Base-by-base conservation (phyloP, 1,140 invertebrate genomes). In the Drosophila pallidifrons region DNA sequence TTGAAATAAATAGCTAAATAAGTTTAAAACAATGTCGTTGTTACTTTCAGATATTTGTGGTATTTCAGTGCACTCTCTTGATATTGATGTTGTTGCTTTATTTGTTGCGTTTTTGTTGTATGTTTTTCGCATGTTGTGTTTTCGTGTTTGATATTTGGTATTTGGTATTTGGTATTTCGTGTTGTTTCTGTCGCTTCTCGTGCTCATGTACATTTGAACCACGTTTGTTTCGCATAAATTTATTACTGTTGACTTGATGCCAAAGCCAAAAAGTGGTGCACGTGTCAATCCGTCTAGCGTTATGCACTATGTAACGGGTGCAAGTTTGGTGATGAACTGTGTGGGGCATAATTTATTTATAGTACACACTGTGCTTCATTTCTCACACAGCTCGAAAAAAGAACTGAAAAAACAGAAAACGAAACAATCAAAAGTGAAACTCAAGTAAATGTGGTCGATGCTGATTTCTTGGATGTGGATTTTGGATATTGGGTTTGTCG, bases 221-320 rank as follows among this genome's bases (percentile, higher is more conserved):
- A 82, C 78, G 85, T 77, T 77, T 74, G 72, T 79, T 79, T 82
- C 79, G 80, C 64, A 87, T 79, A 88, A 87, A 82, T 79, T 82
- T 76, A 88, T 87, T 88, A 79, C 66, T 63, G 59, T 70, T 75
- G 72, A 75, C 72, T 75, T 49, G 58, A 57, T 70, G 72, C 79
- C 81, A 81, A 81, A 83, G 81, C 77, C 81, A 77, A 82, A 83
- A 25, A 25, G 20, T 73, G 59, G 79, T 87, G 82, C 83, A 73
- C 52, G 78, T 85, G 65, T 81, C 61, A 52, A 58, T 76, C 15
- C 55, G 65, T 47, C 38, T 55, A 57, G 70, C 70, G 28, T 58
- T 72, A 54, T 73, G 71, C 71, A 41, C 57, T 61, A 65, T 65
- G 57, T 51, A 52, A 73, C 20, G 10, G 65, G 65, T 74, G 71